A percentile compares a stretch with the other conserved stretches of the same genome.
Conservation (phyloP, 2,113 vertebrate genomes). For the Bambusicola thoracicus region DNA sequence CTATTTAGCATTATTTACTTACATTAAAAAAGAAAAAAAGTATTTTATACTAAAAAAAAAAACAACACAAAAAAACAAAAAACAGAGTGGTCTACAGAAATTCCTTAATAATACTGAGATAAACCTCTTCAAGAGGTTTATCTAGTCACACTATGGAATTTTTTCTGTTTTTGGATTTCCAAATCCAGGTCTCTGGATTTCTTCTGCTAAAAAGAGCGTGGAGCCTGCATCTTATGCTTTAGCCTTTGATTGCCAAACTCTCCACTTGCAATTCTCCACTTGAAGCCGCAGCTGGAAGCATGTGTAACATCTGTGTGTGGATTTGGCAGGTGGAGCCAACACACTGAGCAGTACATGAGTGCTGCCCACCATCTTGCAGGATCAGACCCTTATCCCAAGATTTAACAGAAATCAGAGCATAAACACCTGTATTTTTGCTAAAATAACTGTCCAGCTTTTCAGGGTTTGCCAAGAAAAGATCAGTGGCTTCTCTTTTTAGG, state of each 20-base stretch:
- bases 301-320: neutral
- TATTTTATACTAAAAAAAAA: neutral
- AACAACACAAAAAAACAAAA: neutral
- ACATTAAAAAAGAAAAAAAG: neutral
- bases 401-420: neutral
- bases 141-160: neutral
- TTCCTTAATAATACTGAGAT: neutral
- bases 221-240: neutral
- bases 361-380: conserved; percentile 20
- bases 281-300: neutral
- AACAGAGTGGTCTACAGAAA: neutral
- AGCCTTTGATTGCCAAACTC: neutral
- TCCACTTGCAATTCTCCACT: conserved; percentile 17
- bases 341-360: conserved; percentile 18
- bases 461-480: conserved; percentile 2
- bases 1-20: neutral
- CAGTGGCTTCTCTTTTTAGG: neutral
- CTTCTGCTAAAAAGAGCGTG: neutral
- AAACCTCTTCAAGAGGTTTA: neutral
- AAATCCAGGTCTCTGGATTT: neutral
- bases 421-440: neutral
- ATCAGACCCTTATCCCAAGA: neutral
- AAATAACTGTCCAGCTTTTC: neutral
- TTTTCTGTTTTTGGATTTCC: neutral
- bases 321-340: neutral